Base-by-base conservation (phyloP, 2,113 vertebrate species). In the Anas platyrhynchos region DNA sequence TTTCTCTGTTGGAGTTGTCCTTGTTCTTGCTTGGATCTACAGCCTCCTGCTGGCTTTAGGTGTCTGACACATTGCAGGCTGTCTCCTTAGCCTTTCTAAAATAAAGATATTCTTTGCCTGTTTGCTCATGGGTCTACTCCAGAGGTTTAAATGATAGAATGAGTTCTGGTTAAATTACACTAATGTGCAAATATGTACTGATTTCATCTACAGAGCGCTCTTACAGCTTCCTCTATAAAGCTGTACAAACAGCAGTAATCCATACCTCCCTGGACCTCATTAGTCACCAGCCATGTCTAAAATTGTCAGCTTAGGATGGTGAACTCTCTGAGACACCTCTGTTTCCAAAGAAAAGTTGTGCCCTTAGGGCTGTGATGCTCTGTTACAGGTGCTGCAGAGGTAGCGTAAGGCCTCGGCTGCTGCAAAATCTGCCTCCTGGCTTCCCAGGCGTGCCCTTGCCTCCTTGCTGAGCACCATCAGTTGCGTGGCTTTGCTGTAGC, bases 161-260 rank as follows among this genome's bases (percentile, higher is more conserved):
- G 68, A 85, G 74, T 96, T 92, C 79, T 82, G 82, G 86, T 93
- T 94, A 95, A 97, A 91, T 96, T 94, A 91, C 91, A 69, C 91
- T 95, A 95, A 97, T 81, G 88, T 93, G 92, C 86, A 97, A 97
- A 95, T 97, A 96, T 93, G 86, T 94, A 88, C 96, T 68, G 93
- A 95, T 96, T 95, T 93, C 55, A 93, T 95, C 94, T 90, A 77
- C 91, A 89, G 90, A 93, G 92, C 69, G 72, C 73, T 94, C 86
- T 79, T 79, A 56, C 68, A 75, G 75, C 88, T 95, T 93, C 92
- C 76, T 88, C 86, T 43, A 27, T 58, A 83, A 90, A 94, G 94
- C 95, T 96, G 91, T 88, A 92, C 94, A 97, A 97, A 94, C 84
- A 95, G 61, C 90, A 80, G 86, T 85, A 91, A 96, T 93, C 92